A percentile compares a stretch with the other conserved stretches of the same genome.
phyloP scores from a whole-genome alignment of 37 sponge, comb jelly and placozoan genomes.

The Crambe crambe region DNA sequence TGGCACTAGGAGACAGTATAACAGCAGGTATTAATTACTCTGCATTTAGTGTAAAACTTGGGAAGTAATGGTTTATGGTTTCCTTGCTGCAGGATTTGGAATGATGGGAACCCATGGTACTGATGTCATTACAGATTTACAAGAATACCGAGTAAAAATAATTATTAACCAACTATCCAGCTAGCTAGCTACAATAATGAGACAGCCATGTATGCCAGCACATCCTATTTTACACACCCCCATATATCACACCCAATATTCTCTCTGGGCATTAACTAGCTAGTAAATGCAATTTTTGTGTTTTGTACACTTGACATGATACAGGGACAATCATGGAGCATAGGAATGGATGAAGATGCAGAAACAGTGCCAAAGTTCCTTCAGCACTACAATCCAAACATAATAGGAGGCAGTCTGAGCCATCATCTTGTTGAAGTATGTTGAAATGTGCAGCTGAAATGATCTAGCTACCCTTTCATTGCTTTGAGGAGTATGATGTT shows the following conservation, averaged over 20 bases:
- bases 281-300: neutral
- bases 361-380: slow-evolving; percentile 71
- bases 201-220: too few relatives aligned
- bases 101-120: slow-evolving; percentile 65
- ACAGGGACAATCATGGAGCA: slow-evolving; percentile 80
- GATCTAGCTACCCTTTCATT: neutral
- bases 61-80: neutral
- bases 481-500: neutral
- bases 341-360: slow-evolving; percentile 73
- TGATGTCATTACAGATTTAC: slow-evolving; percentile 41
- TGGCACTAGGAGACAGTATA: slow-evolving; percentile 83
- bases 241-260: too few relatives aligned
- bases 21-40: slow-evolving; percentile 66
- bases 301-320: neutral
- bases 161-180: too few relatives aligned
- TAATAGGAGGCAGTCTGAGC: slow-evolving; percentile 74
- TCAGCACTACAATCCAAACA: slow-evolving; percentile 47
- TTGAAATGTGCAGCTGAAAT: neutral
- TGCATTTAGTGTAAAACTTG: neutral
- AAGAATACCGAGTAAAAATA: slow-evolving; percentile 78
- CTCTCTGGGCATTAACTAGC: neutral
- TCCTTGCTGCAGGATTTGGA: slow-evolving; percentile 47
- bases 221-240: too few relatives aligned
- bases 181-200: too few relatives aligned
- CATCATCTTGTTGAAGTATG: slow-evolving; percentile 67